Evolutionary conservation across 2,797 vertebrate species (phyloP).

Genomic region (Coreius guichenoti): DNA sequence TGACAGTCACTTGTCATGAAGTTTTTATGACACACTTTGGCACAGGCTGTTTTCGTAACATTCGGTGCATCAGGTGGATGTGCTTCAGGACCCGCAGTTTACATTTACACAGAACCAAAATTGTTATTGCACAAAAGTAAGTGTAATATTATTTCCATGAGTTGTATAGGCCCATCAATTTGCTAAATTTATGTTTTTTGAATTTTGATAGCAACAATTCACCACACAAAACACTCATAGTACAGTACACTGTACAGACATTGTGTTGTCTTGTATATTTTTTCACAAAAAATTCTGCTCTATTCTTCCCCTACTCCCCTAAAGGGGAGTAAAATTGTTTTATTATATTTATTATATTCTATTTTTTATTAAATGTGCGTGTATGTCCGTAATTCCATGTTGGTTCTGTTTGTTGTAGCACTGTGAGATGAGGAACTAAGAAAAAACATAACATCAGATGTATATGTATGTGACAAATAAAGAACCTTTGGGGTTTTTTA

Average conservation of each 20-base stretch:
- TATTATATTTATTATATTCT: too few relatives aligned
- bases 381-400: too few relatives aligned
- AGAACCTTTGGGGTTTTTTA: neutral
- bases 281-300: too few relatives aligned
- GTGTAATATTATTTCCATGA: neutral
- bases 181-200: neutral
- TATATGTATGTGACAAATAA: neutral
- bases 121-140: neutral
- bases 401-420: neutral
- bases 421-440: neutral
- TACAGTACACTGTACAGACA: neutral
- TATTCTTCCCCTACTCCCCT: too few relatives aligned
- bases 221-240: neutral
- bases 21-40: conserved; percentile 8
- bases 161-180: neutral
- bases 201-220: neutral
- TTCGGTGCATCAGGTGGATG: neutral
- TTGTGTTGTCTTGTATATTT: neutral
- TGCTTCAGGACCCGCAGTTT: neutral
- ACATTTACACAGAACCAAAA: neutral
- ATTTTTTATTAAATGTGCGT: too few relatives aligned
- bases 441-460: neutral
- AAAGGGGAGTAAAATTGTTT: too few relatives aligned
- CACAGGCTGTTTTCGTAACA: neutral
- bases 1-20: conserved; percentile 15